Base-by-base conservation (phyloP, 2,888 invertebrate species). In the Megamerina dolium region DNA sequence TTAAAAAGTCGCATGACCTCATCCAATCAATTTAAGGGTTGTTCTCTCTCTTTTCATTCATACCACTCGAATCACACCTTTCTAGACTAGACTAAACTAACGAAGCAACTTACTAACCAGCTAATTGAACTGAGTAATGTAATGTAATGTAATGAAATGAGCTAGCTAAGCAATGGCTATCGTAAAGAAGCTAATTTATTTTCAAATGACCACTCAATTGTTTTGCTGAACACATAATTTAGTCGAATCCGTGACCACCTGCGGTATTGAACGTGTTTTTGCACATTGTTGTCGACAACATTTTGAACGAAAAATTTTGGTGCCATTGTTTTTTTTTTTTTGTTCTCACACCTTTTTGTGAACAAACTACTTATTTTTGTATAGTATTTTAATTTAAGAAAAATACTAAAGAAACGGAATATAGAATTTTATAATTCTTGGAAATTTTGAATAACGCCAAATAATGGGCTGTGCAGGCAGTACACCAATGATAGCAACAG, bases 401-500 rank as follows among this genome's bases (percentile, higher is more conserved):
- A n/a, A n/a, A n/a, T n/a, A n/a, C n/a, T n/a, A n/a, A n/a, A n/a
- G n/a, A n/a, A n/a, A n/a, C n/a, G n/a, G n/a, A n/a, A n/a, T n/a
- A n/a, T n/a, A n/a, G n/a, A n/a, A n/a, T n/a, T n/a, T n/a, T n/a
- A n/a, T n/a, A n/a, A n/a, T n/a, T n/a, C n/a, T n/a, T n/a, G n/a
- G n/a, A n/a, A n/a, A n/a, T n/a, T n/a, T n/a, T n/a, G n/a, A n/a
- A n/a, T n/a, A n/a, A n/a, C n/a, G n/a, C n/a, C n/a, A n/a, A 8
- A 23, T 8, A 46, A 65, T 65, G 65, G 65, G 65, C 55, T 65
- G 65, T 49, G 65, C 65, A 40, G 59, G 64, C 54, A 65, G 65
- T 58, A 61, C 64, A 34, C 65, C 65, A 41, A 64, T 65, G 66
- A 56, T 65, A 53, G 65, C 66, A 45, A 64, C 65, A 18, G 61